Conservation (phyloP, 2,797 vertebrate species). For the Enteromius unitaeniatus region DNA sequence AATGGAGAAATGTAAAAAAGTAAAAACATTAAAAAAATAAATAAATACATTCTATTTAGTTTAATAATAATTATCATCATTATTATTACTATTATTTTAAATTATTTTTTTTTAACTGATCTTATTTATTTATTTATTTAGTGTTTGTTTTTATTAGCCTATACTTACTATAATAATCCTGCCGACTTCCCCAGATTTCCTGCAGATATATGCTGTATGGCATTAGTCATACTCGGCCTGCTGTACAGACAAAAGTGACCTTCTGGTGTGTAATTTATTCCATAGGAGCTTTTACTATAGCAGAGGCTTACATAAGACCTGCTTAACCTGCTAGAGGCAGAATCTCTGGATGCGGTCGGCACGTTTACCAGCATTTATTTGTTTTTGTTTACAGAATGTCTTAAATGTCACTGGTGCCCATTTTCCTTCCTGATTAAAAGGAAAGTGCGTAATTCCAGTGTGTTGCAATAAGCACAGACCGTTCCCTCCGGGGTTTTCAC, state of each 20-base stretch:
- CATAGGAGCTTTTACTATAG: neutral
- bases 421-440: conserved; percentile 24
- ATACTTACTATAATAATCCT: neutral
- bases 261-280: conserved; percentile 7
- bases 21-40: no score
- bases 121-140: no score
- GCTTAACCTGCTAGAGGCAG: conserved; percentile 8
- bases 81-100: no score
- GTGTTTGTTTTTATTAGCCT: neutral
- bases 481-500: neutral
- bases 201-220: neutral
- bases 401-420: conserved; percentile 10
- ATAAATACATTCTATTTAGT: no score
- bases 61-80: no score
- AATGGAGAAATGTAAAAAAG: no score
- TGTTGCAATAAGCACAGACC: conserved; percentile 11
- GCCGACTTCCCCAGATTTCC: neutral
- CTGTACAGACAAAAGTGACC: neutral
- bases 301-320: neutral
- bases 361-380: neutral
- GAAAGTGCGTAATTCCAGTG: neutral
- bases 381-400: conserved; percentile 27
- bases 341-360: neutral
- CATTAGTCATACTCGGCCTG: neutral
- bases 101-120: no score